These are phyloP conservation scores for Orgyia antiqua DNA, from an alignment of 2,888 invertebrate species.

Conservation along the genomic window DNA sequence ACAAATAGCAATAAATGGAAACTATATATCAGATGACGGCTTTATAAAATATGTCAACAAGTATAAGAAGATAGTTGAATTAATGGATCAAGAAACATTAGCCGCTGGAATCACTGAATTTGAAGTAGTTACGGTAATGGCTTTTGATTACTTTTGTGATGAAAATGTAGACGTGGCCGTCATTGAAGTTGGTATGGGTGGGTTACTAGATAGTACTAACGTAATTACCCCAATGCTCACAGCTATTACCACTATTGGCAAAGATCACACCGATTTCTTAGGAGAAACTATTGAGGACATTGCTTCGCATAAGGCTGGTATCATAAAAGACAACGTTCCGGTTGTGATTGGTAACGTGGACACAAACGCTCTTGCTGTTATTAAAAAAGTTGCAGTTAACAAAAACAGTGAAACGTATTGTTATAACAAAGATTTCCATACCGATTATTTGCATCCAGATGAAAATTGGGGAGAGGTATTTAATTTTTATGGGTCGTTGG, in stretches of 20 bases:
- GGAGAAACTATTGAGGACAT: conserved; percentile 4
- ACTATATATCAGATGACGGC: conserved; percentile 3
- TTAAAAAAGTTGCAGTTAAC: conserved; percentile 1
- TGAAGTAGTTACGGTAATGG: conserved; percentile 2
- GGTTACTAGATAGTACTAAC: conserved; percentile 5
- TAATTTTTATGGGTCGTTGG: conserved; percentile 1
- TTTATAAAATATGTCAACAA: conserved; percentile 4
- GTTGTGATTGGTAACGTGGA: conserved; percentile 3
- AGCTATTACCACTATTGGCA: conserved; percentile 3
- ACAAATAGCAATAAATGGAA: conserved; percentile 4
- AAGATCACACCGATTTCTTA: conserved; percentile 4
- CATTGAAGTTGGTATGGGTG: conserved; percentile 6
- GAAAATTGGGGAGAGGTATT: conserved; percentile 4
- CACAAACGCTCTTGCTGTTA: background rate
- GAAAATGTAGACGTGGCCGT: conserved; percentile 4
- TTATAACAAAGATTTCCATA: conserved; percentile 1
- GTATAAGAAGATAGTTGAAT: conserved; percentile 2
- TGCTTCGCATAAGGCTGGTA: conserved; percentile 4
- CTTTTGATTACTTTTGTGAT: conserved; percentile 4
- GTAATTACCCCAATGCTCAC: conserved; percentile 1
- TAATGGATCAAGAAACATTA: conserved; percentile 1
- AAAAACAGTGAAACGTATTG: background rate
- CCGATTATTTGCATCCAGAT: conserved; percentile 3
- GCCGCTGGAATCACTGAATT: conserved; percentile 4
- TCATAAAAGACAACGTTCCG: conserved; percentile 2